Conservation (phyloP, 2,888 invertebrate species). For the Drosophila mulleri region DNA sequence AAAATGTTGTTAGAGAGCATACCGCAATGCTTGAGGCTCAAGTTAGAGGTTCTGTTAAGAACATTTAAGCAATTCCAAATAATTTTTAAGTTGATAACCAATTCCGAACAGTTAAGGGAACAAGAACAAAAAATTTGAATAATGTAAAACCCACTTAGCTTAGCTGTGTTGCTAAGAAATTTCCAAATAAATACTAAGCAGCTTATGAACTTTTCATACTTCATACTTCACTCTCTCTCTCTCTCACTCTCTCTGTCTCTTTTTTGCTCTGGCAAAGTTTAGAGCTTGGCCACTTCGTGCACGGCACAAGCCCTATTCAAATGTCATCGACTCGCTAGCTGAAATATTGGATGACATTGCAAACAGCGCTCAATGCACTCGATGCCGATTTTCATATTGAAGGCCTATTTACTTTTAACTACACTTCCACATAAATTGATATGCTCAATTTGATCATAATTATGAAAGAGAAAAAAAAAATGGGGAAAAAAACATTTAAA, state of each 20-base stretch:
- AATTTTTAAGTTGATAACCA: background rate
- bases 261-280: background rate
- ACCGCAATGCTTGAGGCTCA: background rate
- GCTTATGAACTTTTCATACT: background rate
- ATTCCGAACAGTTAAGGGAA: background rate
- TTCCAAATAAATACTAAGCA: background rate
- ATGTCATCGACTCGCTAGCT: background rate
- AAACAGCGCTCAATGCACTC: background rate
- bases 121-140: background rate
- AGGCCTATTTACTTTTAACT: background rate
- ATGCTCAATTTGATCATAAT: background rate
- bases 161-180: background rate
- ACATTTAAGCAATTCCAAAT: background rate
- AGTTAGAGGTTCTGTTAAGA: background rate
- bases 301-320: background rate
- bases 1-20: conserved; percentile 28
- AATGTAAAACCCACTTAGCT: background rate
- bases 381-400: background rate
- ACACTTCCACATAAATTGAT: background rate
- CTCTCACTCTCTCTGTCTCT: no score
- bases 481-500: background rate
- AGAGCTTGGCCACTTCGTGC: background rate
- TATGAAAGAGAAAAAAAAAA: background rate
- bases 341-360: background rate
- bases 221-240: no score